A percentile compares a stretch with the other conserved stretches of the same genome.
Evolutionary conservation across 2,797 vertebrate species (phyloP).

Genomic region (Adrianichthys oophorus): DNA sequence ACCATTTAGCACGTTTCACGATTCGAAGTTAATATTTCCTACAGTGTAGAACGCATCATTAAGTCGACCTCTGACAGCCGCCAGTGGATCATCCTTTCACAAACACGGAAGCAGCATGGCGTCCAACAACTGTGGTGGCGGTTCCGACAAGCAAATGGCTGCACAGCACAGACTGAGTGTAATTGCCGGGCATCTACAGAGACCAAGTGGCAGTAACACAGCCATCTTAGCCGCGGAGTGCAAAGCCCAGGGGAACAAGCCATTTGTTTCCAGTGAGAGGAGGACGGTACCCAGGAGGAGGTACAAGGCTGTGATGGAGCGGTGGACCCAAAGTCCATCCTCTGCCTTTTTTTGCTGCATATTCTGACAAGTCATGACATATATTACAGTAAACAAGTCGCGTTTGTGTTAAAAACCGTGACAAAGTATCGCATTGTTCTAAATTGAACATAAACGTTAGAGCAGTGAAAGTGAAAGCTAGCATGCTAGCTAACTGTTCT

Average conservation of each 20-base stretch:
- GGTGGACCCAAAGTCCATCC: slow-evolving; percentile 28
- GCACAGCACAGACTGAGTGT: slow-evolving; percentile 78
- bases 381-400: not conserved
- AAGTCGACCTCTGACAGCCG: slow-evolving; percentile 60
- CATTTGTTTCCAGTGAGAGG: slow-evolving; percentile 36
- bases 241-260: slow-evolving; percentile 58
- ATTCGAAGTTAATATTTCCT: slow-evolving; percentile 22
- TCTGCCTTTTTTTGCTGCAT: slow-evolving; percentile 24
- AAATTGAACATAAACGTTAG: not conserved
- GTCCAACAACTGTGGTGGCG: slow-evolving; percentile 67
- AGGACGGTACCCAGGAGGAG: slow-evolving; percentile 77
- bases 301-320: slow-evolving; percentile 68
- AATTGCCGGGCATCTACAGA: slow-evolving; percentile 76
- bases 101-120: slow-evolving; percentile 89
- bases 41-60: slow-evolving; percentile 41
- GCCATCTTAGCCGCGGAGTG: slow-evolving; percentile 66
- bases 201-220: slow-evolving; percentile 35
- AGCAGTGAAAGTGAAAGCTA: slow-evolving; percentile 13
- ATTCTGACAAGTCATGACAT: slow-evolving; percentile 7
- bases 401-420: not conserved
- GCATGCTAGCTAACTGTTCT: slow-evolving; percentile 45
- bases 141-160: slow-evolving; percentile 67
- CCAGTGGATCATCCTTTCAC: slow-evolving; percentile 57
- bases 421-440: not conserved
- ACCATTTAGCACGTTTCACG: not conserved